Base-by-base conservation (phyloP, 2,797 vertebrate genomes). In the Coracias cyanogaster region DNA sequence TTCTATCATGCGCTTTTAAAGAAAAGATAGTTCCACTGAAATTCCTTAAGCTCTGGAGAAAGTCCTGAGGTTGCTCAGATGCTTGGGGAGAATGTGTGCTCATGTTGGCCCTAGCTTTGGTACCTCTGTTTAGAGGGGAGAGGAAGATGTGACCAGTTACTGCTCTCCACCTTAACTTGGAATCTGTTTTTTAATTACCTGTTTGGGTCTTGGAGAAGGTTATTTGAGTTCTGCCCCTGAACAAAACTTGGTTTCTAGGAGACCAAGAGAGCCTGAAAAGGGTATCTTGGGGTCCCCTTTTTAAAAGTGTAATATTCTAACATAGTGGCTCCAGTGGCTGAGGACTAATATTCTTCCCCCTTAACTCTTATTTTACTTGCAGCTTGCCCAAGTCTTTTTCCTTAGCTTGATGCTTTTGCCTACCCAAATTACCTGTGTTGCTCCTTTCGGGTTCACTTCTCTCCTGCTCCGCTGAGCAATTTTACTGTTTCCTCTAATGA, bases 341-440 rank as follows among this genome's bases (percentile, higher is more conserved):
- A 37, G 33, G 28, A 48, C 17, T 31, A 10, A 10, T 73, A 1
- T 43, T 58, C 24, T 31, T 74, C 28, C 21, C 49, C 8, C 33
- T 28, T 14, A 62, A 19, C 17, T 77, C 49, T 65, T 0, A 0
- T 46, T 66, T 67, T 80, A 15, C n/a, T 49, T 80, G 20, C 51
- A 58, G 26, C 26, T 54, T 82, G 20, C 13, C 12, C 0, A 22
- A 20, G 52, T 54, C 28, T 57, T 39, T 79, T 72, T 24, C 19
- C 26, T 49, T 65, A 76, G 12, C 25, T 69, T 76, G 48, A 15
- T 62, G 16, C 20, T 65, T 83, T 69, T 72, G 21, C 12, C 29
- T 39, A 3, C 35, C 31, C 4, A 1, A 2, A 0, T 62, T 31
- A n/a, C 19, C 26, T 43, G 46, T n/a, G 6, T 31, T 67, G 18